Base-by-base conservation (phyloP, 2,113 vertebrate species). In the Oxyruncus cristatus region DNA sequence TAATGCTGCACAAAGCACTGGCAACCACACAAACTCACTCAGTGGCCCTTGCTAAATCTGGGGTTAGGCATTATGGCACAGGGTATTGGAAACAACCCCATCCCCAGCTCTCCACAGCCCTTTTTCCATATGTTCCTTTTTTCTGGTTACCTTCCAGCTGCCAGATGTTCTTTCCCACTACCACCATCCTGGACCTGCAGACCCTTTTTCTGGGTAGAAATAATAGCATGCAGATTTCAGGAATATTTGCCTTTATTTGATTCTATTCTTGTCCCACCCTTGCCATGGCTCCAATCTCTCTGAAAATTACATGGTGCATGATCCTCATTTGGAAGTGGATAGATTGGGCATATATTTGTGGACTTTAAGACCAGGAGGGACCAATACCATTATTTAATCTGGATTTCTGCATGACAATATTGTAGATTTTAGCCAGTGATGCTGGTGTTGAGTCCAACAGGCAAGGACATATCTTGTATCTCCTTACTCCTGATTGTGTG, bases 211-310 rank as follows among this genome's bases (percentile, higher is more conserved):
- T 93, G 94, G 92, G 85, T 26, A 93, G 92, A 47, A 94, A 23
- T 97, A 97, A 97, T 95, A 95, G 75, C 90, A 53, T 92, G 75
- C 94, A 97, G 94, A 71, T 92, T 95, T 94, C 86, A 84, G 83
- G 91, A 86, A 86, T 96, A 95, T 96, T 93, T 92, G 83, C 72
- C 89, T 96, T 96, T 95, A 97, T 97, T 97, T 95, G 94, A 95
- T 97, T 55, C 91, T 97, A 92, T 96, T 97, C 94, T 91, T 59
- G 94, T 96, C 76, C 89, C 82, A 80, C 72, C 56, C 56, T 95
- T 24, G 35, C 92, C 24, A 44, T 74, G 75, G 88, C 86, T 95
- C 33, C 79, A 86, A 21, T 59, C 86, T 86, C 16, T 1, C 80
- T 82, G 42, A 46, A 89, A 68, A 95, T 93, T 85, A 37, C 44